Evolutionary conservation across 2,888 invertebrate species (phyloP), one percentile per base, ranked within the genome.

Genomic region (Thereva nobilitata): DNA sequence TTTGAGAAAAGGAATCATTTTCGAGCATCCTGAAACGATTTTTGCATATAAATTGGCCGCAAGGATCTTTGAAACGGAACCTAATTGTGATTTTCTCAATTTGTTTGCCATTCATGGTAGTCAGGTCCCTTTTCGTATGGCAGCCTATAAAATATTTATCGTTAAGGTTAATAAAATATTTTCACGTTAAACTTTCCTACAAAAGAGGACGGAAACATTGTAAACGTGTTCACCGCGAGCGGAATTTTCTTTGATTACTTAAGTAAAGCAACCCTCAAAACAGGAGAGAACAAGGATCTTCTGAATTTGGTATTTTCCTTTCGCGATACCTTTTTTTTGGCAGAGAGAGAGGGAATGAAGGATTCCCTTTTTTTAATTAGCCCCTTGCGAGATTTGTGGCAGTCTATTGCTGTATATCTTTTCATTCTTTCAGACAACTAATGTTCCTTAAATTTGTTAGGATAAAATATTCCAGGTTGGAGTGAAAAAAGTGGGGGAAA

Each of bases 1-100:
- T 8, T 34, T 50, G 8, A 61, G 50, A 40, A 61, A 40, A 41
- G 37, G 45, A 64, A 64, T 55, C 45, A 64, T 55, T 47, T 47
- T 34, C 35, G 8, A 52, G 47, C 50, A 61, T 34, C 50, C 47
- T 44, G 41, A 47, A 45, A 64, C 64, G 64, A 54, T 54, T 64
- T 64, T 64, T 64, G 64, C 64, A 64, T 64, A 64, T 54, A 64
- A 64, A 64, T 64, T 38, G 40, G 34, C 6, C 45, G 40, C 40
- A 44, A 8, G 38, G 9, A 42, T 47, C 67, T 68, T 70, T 69
- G 71, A 70, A 72, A 72, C 70, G 70, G 69, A 71, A 71, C 71
- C 72, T 73, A 72, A 73, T 73, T 73, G 68, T 71, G 70, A 73
- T 71, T 72, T 72, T 71, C 72, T 71, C 71, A 71, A 72, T 73